These are phyloP conservation scores for Agrilus cyanescens DNA, from an alignment of 2,888 invertebrate genomes.

Conservation along the genomic window DNA sequence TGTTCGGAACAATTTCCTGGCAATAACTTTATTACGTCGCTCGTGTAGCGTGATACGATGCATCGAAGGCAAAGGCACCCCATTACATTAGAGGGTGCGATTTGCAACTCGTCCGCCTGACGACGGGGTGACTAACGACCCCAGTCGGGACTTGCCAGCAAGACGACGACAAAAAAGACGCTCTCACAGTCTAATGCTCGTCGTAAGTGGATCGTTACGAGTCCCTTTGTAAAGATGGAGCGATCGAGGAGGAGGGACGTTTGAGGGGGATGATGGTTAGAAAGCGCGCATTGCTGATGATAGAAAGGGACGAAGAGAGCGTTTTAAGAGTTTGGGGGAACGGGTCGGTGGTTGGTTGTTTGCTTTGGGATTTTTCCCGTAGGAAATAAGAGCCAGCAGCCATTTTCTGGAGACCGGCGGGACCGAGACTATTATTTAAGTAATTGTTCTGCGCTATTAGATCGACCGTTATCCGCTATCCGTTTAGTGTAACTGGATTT, in stretches of 20 bases:
- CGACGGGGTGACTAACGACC: too few species aligned
- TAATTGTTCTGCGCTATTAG: slow-evolving; percentile 36
- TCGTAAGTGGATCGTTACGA: slow-evolving; percentile 30
- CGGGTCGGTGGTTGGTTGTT: slow-evolving; percentile 24
- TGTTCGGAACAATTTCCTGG: too few species aligned
- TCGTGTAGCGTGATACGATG: too few species aligned
- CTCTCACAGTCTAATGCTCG: slow-evolving; percentile 24
- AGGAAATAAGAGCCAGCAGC: slow-evolving; percentile 35
- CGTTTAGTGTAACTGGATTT: slow-evolving; percentile 34
- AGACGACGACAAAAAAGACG: slow-evolving; percentile 14
- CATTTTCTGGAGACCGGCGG: slow-evolving; percentile 28
- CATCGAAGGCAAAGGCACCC: too few species aligned
- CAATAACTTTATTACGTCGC: too few species aligned
- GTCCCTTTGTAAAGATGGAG: slow-evolving; percentile 27
- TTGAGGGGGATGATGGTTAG: too few species aligned
- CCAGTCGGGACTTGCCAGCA: too few species aligned
- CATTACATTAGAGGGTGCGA: too few species aligned
- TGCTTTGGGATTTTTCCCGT: slow-evolving; percentile 30
- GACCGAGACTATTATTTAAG: slow-evolving; percentile 33
- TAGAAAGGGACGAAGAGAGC: too few species aligned
- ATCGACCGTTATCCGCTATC: slow-evolving; percentile 33
- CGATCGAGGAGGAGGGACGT: too few species aligned
- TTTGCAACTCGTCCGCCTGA: too few species aligned
- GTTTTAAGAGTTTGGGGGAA: not conserved
- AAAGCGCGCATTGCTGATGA: slow-evolving; percentile 18